These are phyloP conservation scores for Coleophora deauratella DNA, from an alignment of 2,888 invertebrate species.

Conservation along the genomic window DNA sequence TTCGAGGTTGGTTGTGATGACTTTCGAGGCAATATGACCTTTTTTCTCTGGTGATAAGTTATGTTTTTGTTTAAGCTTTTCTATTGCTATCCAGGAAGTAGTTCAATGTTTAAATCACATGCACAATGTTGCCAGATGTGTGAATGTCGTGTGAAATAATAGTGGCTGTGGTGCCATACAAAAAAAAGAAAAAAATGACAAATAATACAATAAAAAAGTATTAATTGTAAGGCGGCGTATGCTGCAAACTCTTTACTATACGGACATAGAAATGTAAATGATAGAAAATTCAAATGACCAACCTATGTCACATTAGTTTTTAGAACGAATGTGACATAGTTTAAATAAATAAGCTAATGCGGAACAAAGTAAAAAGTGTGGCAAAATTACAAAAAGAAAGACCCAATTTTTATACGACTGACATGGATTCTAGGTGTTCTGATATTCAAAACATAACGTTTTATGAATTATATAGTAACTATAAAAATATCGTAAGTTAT, in stretches of 20 bases:
- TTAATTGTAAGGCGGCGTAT: conserved; percentile 58
- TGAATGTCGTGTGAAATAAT: conserved; percentile 42
- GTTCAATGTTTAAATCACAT: conserved; percentile 12
- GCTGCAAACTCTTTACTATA: conserved; percentile 30
- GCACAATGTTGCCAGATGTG: conserved; percentile 23
- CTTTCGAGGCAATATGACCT: conserved; percentile 38
- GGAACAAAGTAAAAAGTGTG: too few species aligned
- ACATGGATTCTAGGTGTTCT: too few species aligned
- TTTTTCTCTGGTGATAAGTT: conserved; percentile 29
- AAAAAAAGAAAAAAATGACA: conserved; percentile 66
- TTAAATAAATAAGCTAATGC: too few species aligned
- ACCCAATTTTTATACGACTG: too few species aligned
- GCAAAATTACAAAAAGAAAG: too few species aligned
- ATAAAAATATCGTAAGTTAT: too few species aligned
- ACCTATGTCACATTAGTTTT: too few species aligned
- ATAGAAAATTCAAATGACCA: too few species aligned
- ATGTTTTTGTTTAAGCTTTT: conserved; percentile 28
- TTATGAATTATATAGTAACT: too few species aligned
- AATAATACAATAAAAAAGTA: conserved; percentile 67
- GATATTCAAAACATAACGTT: too few species aligned
- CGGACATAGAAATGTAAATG: too few species aligned
- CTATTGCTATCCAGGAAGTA: conserved; percentile 26
- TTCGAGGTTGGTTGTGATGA: conserved; percentile 54
- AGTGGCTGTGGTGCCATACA: conserved; percentile 68
- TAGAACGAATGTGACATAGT: too few species aligned